Percentiles rank a stretch among this genome's conserved stretches.
These are phyloP conservation scores for Myotis findleyi DNA, from an alignment of 2,797 vertebrate genomes.

Conservation along the genomic window DNA sequence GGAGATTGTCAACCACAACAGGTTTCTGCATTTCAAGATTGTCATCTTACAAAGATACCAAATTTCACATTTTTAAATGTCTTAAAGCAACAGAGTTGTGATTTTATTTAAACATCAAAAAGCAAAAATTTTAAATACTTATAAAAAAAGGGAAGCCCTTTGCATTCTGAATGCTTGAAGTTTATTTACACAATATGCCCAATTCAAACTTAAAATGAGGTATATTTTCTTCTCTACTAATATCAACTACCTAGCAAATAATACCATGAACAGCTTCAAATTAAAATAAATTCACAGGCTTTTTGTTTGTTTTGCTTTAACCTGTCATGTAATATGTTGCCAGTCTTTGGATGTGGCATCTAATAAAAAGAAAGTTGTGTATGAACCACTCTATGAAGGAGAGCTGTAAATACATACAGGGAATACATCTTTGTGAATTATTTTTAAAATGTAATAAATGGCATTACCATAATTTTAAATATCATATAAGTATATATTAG, in stretches of 20 bases:
- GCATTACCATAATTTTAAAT: constrained; percentile 69
- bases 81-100: constrained; percentile 73
- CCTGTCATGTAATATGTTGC: background rate
- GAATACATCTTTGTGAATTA: constrained; percentile 72
- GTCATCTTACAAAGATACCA: constrained; percentile 85
- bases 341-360: constrained; percentile 24
- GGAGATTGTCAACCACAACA: constrained; percentile 78
- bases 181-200: constrained; percentile 75
- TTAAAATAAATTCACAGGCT: constrained; percentile 52
- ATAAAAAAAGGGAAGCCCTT: constrained; percentile 85
- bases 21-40: constrained; percentile 79
- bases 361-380: constrained; percentile 5
- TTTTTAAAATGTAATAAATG: constrained; percentile 78
- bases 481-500: constrained; percentile 65
- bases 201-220: constrained; percentile 78
- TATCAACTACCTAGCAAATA: constrained; percentile 62
- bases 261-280: constrained; percentile 52
- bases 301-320: constrained; percentile 78
- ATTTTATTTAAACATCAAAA: constrained; percentile 81
- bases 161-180: constrained; percentile 79
- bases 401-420: constrained; percentile 66
- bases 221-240: constrained; percentile 66
- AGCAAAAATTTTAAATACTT: constrained; percentile 76
- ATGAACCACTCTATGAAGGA: constrained; percentile 76
- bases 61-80: constrained; percentile 82